These are phyloP conservation scores for Aproaerema taeniolella DNA, from an alignment of 2,888 invertebrate genomes.

Conservation along the genomic window DNA sequence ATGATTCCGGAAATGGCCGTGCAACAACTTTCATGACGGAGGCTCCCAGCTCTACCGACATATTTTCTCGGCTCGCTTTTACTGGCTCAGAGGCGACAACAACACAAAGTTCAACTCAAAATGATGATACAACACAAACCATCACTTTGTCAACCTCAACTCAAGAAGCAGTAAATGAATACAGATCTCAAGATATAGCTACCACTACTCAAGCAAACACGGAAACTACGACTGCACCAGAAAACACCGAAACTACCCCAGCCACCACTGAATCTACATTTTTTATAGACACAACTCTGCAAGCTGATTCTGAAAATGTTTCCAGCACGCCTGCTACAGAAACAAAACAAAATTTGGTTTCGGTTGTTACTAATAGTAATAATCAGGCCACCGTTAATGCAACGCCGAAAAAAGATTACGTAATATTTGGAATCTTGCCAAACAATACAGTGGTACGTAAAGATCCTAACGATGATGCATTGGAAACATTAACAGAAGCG, in stretches of 20 bases:
- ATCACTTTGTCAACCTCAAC: conserved; percentile 26
- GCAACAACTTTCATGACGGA: conserved; percentile 22
- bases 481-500: conserved; percentile 82
- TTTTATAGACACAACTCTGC: conserved; percentile 29
- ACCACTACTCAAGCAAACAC: conserved; percentile 28
- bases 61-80: conserved; percentile 15
- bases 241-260: conserved; percentile 34
- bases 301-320: conserved; percentile 30
- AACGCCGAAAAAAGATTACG: conserved; percentile 80
- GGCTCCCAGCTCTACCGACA: conserved; percentile 12
- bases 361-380: conserved; percentile 34
- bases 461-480: conserved; percentile 81
- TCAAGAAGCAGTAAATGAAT: conserved; percentile 17
- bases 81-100: conserved; percentile 11
- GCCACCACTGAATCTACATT: conserved; percentile 21
- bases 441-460: conserved; percentile 88
- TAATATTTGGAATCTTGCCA: conserved; percentile 85
- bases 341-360: conserved; percentile 30
- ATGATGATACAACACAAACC: conserved; percentile 10
- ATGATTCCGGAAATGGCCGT: conserved; percentile 25
- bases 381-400: conserved; percentile 36
- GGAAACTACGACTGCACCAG: conserved; percentile 32
- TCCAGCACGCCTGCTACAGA: conserved; percentile 30
- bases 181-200: conserved; percentile 22
- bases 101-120: conserved; percentile 20